Evolutionary conservation across 2,797 vertebrate genomes (phyloP).

Genomic region (Microhierax caerulescens): DNA sequence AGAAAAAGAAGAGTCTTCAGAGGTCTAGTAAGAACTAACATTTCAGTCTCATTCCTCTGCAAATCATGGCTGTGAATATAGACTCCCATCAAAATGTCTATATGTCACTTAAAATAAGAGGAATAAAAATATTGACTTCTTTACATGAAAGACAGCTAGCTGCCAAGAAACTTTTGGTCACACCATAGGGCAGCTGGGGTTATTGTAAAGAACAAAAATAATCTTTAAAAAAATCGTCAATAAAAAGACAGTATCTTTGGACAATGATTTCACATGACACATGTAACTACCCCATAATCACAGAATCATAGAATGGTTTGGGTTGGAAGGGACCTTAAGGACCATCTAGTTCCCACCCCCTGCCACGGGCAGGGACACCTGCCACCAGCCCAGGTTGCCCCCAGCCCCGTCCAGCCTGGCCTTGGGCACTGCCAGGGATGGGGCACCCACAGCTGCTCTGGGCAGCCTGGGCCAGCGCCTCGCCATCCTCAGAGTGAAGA

Average conservation of each 20-base stretch:
- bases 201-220: background rate
- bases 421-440: no score
- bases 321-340: no score
- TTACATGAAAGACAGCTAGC: background rate
- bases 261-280: background rate
- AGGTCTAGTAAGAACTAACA: background rate
- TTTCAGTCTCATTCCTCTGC: background rate
- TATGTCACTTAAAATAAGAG: background rate
- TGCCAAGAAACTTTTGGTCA: background rate
- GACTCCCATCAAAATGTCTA: background rate
- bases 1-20: background rate
- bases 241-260: background rate
- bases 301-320: no score
- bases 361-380: no score
- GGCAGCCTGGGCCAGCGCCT: no score
- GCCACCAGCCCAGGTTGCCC: no score
- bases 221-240: background rate
- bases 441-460: no score
- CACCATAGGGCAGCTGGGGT: background rate
- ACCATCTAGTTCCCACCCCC: no score
- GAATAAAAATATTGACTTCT: background rate
- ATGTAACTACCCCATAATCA: background rate
- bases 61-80: background rate
- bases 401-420: no score
- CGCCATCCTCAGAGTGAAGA: no score